phyloP scores from a whole-genome alignment of 2,797 vertebrate genomes.

The Anas bernieri region DNA sequence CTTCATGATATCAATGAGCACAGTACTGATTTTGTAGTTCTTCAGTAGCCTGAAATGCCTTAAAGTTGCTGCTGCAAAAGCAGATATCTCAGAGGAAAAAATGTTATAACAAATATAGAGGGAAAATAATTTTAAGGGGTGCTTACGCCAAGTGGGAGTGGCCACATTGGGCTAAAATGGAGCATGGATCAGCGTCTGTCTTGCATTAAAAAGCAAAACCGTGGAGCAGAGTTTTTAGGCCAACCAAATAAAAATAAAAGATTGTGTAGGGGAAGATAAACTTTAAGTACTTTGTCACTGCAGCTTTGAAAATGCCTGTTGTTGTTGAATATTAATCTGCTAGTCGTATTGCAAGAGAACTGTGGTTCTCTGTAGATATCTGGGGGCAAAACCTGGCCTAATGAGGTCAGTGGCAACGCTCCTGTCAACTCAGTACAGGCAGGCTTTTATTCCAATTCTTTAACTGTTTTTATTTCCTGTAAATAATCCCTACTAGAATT shows the following conservation, averaged over 20 bases:
- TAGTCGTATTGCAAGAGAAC: neutral
- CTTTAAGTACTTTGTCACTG: neutral
- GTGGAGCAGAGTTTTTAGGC: neutral
- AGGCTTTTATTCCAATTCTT: slow-evolving; percentile 31
- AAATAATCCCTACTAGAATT: neutral
- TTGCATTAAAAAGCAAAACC: neutral
- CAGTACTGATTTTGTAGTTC: neutral
- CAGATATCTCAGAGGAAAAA: neutral
- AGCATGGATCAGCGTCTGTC: neutral
- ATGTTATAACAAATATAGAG: neutral
- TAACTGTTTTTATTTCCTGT: slow-evolving; percentile 43
- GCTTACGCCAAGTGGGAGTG: neutral
- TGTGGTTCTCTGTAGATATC: slow-evolving; percentile 10
- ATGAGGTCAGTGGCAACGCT: neutral
- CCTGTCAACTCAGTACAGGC: neutral
- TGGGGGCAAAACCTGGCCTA: slow-evolving; percentile 6
- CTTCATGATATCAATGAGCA: neutral
- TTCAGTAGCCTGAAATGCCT: neutral
- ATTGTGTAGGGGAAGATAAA: slow-evolving; percentile 18
- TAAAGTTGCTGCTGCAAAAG: slow-evolving; percentile 33
- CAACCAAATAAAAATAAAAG: slow-evolving; percentile 1
- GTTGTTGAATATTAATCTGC: neutral
- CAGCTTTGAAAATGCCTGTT: neutral
- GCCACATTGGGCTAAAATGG: neutral
- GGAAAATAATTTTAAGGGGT: neutral